A percentile compares a stretch with the other conserved stretches of the same genome.
phyloP scores from a whole-genome alignment of 2,113 vertebrate species.

The Nesospiza acunhae region DNA sequence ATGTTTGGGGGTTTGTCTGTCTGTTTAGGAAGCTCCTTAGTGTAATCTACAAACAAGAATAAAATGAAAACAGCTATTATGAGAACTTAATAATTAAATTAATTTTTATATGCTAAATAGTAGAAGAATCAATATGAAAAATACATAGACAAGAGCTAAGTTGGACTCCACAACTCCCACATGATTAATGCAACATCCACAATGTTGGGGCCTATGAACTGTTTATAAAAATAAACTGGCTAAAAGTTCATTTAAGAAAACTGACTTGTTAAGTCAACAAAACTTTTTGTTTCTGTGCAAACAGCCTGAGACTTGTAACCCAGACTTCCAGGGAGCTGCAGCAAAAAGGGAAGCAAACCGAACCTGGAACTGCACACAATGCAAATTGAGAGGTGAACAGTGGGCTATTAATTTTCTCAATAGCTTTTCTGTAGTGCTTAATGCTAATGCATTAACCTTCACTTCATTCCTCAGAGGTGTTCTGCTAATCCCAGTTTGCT shows the following conservation, averaged over 20 bases:
- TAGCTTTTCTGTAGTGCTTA: background rate
- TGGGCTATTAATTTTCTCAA: background rate
- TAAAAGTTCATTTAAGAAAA: background rate
- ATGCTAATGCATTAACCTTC: background rate
- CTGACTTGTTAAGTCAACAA: background rate
- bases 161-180: background rate
- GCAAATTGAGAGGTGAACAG: background rate
- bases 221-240: background rate
- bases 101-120: background rate
- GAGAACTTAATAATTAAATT: background rate
- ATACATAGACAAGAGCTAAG: background rate
- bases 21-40: background rate
- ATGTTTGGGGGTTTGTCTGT: background rate
- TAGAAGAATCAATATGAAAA: background rate
- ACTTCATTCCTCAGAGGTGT: background rate
- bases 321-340: background rate
- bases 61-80: background rate
- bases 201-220: background rate
- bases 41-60: background rate
- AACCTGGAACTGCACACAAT: background rate
- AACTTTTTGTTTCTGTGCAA: background rate
- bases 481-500: background rate
- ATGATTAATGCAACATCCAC: background rate
- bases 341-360: background rate
- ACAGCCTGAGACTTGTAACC: background rate